Base-by-base conservation (phyloP, 1,140 invertebrate species). In the Lethocerus indicus region DNA sequence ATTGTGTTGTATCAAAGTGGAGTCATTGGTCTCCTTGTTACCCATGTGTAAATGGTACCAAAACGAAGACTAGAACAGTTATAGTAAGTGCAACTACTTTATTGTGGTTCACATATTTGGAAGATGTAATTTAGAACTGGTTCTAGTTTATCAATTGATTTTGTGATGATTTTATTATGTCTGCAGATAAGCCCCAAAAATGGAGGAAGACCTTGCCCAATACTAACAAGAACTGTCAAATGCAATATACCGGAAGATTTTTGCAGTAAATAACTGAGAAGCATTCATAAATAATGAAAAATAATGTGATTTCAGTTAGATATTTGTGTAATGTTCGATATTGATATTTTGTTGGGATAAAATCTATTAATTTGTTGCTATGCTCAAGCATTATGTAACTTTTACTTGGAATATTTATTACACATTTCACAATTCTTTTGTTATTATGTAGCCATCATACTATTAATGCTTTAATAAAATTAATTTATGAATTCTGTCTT, bases 1-100 rank as follows among this genome's bases (percentile, higher is more conserved):
- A 67, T 48, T 72, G 71, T 49, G 61, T 61, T 7, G 65, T 69
- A 2, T 65, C 64, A 9, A 58, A 66, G 0, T 80, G 76, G 75
- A 65, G 68, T 0, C 16, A 58, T 1, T 73, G 71, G 71, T 61
- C 66, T 16, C 57, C 60, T 20, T 71, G 70, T 58, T 67, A 64
- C 53, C 63, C 65, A 1, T 74, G 71, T 56, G 70, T 70, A 0
- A 44, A 47, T 26, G 71, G 71, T 26, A 63, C 65, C 13, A 68
- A 65, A 39, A 52, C 59, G 4, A 70, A 64, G 28, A 67, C 55
- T 1, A 65, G 72, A n/a, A 54, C 62, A 41, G 63, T 71, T 52
- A 20, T 63, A 55, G 67, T 71, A 63, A 56, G 54, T 56, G 23
- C 23, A 23, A 9, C 20, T 27, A 40, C 27, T 21, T 24, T 12